Conservation (phyloP, 1,140 invertebrate species). For the Drosophila insularis region DNA sequence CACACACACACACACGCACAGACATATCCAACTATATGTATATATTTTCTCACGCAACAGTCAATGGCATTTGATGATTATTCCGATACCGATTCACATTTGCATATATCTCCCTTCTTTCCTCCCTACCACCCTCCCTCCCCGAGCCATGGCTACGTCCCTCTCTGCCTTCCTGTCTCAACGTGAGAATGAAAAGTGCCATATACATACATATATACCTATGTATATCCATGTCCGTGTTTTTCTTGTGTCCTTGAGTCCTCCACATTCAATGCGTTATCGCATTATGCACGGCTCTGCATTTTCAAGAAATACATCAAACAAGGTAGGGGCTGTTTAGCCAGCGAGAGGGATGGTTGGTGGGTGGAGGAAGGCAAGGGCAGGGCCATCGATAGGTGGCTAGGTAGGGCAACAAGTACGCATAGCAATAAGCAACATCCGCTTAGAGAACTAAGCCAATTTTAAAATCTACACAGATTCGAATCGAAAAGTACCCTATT, state of each 20-base stretch:
- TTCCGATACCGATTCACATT: constrained; percentile 19
- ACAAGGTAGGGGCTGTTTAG: not conserved
- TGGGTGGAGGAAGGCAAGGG: not conserved
- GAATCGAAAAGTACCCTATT: constrained; percentile 11
- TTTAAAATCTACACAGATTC: no score
- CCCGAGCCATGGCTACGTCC: no score
- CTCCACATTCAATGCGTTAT: constrained; percentile 1
- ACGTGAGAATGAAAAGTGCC: constrained; percentile 10
- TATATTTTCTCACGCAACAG: constrained; percentile 13
- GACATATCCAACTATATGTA: no score
- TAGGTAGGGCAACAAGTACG: constrained; percentile 63
- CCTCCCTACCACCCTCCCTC: not conserved
- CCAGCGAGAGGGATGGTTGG: not conserved
- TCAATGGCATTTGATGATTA: constrained; percentile 12
- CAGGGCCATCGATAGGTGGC: constrained; percentile 31
- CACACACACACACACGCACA: no score
- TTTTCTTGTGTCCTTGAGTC: constrained; percentile 7
- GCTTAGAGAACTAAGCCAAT: not conserved
- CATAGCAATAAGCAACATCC: not conserved
- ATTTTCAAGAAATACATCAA: not conserved
- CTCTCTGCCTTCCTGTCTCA: not conserved
- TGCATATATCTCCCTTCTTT: constrained; percentile 20
- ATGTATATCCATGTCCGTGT: not conserved
- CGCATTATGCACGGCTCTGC: constrained; percentile 13
- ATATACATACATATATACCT: not conserved